Percentiles rank a stretch among this genome's conserved stretches.
Conservation (phyloP, 2,113 vertebrate genomes). For the Larimichthys crocea region DNA sequence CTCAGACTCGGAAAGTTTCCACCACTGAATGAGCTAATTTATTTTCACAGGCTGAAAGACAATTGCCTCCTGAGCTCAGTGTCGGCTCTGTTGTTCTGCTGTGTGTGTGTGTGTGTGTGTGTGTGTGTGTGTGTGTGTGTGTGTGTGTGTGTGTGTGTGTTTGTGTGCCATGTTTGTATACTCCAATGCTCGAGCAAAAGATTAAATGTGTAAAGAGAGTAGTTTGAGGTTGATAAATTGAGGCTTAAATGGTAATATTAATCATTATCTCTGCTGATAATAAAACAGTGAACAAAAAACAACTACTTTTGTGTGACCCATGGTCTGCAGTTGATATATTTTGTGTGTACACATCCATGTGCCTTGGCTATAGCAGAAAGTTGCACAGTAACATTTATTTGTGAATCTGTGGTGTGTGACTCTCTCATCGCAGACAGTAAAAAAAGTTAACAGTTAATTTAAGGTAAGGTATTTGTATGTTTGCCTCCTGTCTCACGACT, state of each 20-base stretch:
- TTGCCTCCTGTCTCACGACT: neutral
- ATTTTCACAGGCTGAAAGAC: slow-evolving; percentile 65
- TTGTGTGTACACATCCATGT: neutral
- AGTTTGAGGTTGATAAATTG: neutral
- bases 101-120: neutral
- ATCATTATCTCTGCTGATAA: slow-evolving; percentile 24
- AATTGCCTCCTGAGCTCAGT: slow-evolving; percentile 58
- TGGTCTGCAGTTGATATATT: neutral
- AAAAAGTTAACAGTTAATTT: slow-evolving; percentile 18
- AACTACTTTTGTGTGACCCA: neutral
- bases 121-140: slow-evolving; percentile 4
- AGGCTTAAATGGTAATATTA: slow-evolving; percentile 16
- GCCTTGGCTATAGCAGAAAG: neutral
- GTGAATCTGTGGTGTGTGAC: neutral
- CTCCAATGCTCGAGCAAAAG: neutral
- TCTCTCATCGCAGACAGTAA: slow-evolving; percentile 3
- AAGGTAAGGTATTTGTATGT: slow-evolving; percentile 1
- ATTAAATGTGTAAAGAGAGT: neutral
- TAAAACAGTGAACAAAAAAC: neutral
- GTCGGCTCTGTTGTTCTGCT: slow-evolving; percentile 15
- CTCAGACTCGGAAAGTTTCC: slow-evolving; percentile 55
- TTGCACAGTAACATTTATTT: neutral
- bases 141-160: neutral
- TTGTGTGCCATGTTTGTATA: slow-evolving; percentile 8
- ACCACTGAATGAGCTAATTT: slow-evolving; percentile 64